These are phyloP conservation scores for Lycaena phlaeas DNA, from an alignment of 2,888 invertebrate species.

Conservation along the genomic window DNA sequence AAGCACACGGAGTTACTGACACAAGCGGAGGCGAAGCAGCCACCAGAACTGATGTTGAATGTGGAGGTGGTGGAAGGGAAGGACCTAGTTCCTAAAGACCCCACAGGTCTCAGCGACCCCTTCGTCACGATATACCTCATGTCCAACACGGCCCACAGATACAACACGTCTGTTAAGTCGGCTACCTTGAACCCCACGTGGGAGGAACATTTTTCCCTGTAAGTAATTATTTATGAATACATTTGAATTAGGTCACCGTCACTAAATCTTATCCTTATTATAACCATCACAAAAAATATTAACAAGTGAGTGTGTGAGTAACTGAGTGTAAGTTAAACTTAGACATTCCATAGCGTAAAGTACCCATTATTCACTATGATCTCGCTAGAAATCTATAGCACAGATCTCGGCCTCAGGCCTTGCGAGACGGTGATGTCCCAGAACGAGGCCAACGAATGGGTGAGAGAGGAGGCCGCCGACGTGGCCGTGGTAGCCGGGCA, in stretches of 20 bases:
- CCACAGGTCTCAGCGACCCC: constrained; percentile 96
- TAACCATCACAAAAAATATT: too few relatives aligned
- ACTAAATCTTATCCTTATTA: too few relatives aligned
- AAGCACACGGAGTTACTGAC: constrained; percentile 81
- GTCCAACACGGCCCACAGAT: constrained; percentile 83
- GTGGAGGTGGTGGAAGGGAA: constrained; percentile 91
- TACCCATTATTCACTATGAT: too few relatives aligned
- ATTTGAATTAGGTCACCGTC: too few relatives aligned
- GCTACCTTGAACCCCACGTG: constrained; percentile 92
- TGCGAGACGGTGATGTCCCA: too few relatives aligned
- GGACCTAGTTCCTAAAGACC: constrained; percentile 87
- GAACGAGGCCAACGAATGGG: too few relatives aligned
- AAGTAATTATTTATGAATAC: constrained; percentile 50
- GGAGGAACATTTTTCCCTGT: constrained; percentile 99
- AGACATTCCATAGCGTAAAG: too few relatives aligned
- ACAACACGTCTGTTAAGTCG: constrained; percentile 93
- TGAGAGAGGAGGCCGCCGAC: too few relatives aligned
- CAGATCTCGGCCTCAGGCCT: too few relatives aligned
- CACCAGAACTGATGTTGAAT: constrained; percentile 87
- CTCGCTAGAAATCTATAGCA: too few relatives aligned
- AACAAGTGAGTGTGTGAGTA: too few relatives aligned
- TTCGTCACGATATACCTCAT: constrained; percentile 94
- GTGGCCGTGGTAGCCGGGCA: too few relatives aligned
- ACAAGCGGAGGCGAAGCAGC: constrained; percentile 83
- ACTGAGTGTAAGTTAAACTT: neutral